Evolutionary conservation across 2,797 vertebrate species (phyloP).

Genomic region (Benthosema pterotum): DNA sequence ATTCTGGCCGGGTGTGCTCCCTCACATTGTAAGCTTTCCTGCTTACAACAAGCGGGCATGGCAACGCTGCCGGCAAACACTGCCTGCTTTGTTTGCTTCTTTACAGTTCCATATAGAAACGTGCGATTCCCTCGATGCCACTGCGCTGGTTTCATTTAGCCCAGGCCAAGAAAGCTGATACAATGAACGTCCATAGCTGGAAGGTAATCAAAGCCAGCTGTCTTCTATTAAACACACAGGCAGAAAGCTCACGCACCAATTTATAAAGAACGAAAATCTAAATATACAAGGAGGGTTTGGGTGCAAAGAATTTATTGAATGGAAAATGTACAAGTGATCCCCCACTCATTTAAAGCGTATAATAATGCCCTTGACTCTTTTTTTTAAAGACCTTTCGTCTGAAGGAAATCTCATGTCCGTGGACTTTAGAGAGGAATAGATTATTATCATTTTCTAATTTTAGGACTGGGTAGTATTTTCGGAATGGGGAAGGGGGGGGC

Average conservation of each 20-base stretch:
- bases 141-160: conserved; percentile 74
- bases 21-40: too few relatives aligned
- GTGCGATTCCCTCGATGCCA: conserved; percentile 68
- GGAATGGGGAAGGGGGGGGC: too few relatives aligned
- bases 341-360: conserved; percentile 28
- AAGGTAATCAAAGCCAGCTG: conserved; percentile 81
- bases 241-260: conserved; percentile 68
- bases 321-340: conserved; percentile 51
- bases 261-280: conserved; percentile 59
- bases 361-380: conserved; percentile 16
- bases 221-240: conserved; percentile 63
- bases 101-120: conserved; percentile 62
- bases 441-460: conserved; percentile 58
- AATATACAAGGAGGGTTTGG: conserved; percentile 16
- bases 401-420: conserved; percentile 30
- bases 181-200: conserved; percentile 72
- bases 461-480: conserved; percentile 70
- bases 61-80: conserved; percentile 60
- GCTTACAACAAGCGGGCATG: background rate
- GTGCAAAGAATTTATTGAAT: conserved; percentile 45
- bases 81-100: conserved; percentile 75
- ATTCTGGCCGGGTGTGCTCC: too few relatives aligned
- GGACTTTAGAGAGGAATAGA: conserved; percentile 41
- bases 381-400: conserved; percentile 52
- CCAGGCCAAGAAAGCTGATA: conserved; percentile 77